A percentile compares a stretch with the other conserved stretches of the same genome.
These are phyloP conservation scores for Mesorhabditis belari DNA, from an alignment of 2,888 invertebrate genomes.

Conservation along the genomic window DNA sequence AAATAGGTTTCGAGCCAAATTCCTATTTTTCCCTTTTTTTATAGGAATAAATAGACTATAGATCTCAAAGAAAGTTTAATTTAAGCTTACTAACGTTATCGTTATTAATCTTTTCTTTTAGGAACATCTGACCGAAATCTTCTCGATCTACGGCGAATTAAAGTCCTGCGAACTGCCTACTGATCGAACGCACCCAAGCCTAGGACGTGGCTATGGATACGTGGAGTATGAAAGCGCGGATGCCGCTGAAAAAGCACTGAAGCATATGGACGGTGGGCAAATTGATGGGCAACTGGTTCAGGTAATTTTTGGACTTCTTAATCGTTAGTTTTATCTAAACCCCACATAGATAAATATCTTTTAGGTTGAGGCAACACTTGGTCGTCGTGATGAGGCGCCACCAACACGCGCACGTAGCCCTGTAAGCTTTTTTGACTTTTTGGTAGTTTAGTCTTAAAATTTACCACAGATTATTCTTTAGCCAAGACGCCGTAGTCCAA, in stretches of 20 bases:
- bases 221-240: constrained; percentile 87
- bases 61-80: constrained; percentile 3
- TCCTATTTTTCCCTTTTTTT: no score
- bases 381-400: neutral
- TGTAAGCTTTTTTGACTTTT: neutral
- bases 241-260: constrained; percentile 95
- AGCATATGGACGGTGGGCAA: constrained; percentile 89
- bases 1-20: neutral
- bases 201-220: constrained; percentile 87
- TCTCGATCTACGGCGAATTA: constrained; percentile 66
- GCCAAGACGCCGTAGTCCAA: constrained; percentile 14
- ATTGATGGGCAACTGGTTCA: constrained; percentile 35
- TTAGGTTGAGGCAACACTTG: neutral
- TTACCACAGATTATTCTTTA: constrained; percentile 3
- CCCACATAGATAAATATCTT: neutral
- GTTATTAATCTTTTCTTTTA: constrained; percentile 14
- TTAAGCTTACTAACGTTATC: no score
- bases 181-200: constrained; percentile 78
- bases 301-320: constrained; percentile 3
- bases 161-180: constrained; percentile 81
- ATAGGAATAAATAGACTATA: neutral
- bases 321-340: neutral
- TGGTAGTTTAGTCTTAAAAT: neutral
- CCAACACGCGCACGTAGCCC: neutral
- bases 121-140: constrained; percentile 83